A percentile compares a stretch with the other conserved stretches of the same genome.
These are phyloP conservation scores for Bathynomus jamesi DNA, from an alignment of 1,140 invertebrate species.

Conservation along the genomic window DNA sequence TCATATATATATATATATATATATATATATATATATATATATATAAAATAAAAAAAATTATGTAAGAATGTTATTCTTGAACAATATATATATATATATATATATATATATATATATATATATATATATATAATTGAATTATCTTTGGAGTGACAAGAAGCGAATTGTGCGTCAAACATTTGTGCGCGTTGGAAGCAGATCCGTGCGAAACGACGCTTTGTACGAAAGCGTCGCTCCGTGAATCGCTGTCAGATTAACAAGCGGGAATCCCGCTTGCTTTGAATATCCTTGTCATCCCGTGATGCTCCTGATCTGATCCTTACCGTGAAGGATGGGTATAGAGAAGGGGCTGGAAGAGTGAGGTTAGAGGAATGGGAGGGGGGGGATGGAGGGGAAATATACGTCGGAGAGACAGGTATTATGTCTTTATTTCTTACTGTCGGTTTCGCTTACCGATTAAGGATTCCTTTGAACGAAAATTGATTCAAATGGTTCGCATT, in stretches of 20 bases:
- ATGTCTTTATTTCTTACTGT: too few species aligned
- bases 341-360: too few species aligned
- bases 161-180: too few species aligned
- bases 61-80: not conserved
- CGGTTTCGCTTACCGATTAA: too few species aligned
- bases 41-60: not conserved
- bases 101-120: slow-evolving; percentile 3
- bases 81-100: slow-evolving; percentile 1
- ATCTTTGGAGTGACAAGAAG: too few species aligned
- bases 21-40: slow-evolving; percentile 2
- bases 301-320: too few species aligned
- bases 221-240: not conserved
- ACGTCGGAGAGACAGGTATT: too few species aligned
- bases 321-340: too few species aligned
- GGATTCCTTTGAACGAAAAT: too few species aligned
- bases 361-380: not conserved
- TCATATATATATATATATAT: not conserved
- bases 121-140: not conserved
- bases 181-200: not conserved
- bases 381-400: not conserved
- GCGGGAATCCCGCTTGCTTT: too few species aligned
- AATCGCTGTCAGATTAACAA: not conserved
- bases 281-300: too few species aligned
- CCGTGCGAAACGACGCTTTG: not conserved
- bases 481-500: too few species aligned